Evolutionary conservation across 2,113 vertebrate species (phyloP), one percentile per base, ranked within the genome.

Genomic region (Microtus ochrogaster): DNA sequence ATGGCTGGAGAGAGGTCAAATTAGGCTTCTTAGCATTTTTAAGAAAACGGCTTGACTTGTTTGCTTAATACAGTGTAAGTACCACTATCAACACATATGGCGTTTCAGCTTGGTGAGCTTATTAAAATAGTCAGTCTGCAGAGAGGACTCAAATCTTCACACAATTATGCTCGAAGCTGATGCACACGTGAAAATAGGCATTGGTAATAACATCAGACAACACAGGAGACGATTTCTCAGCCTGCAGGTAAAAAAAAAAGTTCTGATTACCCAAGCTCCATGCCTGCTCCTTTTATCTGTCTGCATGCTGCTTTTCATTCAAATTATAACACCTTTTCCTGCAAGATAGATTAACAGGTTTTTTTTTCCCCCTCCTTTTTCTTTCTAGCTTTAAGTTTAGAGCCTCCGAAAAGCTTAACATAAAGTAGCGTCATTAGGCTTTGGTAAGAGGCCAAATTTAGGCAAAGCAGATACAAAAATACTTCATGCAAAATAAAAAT

Each of bases 371-470:
- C 14, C 19, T 19, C 33, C 30, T 30, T 36, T 68, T 66, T 30
- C 2, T 14, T 52, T 76, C 96, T 77, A 97, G 90, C 96, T 24
- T 26, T 98, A 98, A 98, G 76, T 91, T 97, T 96, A 97, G 92
- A 97, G 98, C 44, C 76, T 97, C 97, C 49, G 12, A 97, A 96
- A 98, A 98, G 97, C 97, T 98, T 97, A 98, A 97, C 94, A 97
- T 97, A 96, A 96, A 97, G 76, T 96, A 95, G 72, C 94, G 22
- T 97, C 95, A 97, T 98, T 98, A 97, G 95, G 49, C 72, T 97
- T 97, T 98, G 96, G 96, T 96, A 98, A 97, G 92, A 96, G 94
- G 97, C 95, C 95, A 98, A 97, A 96, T 97, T 97, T 97, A 96
- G 96, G 95, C 97, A 97, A 97, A 97, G 90, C 83, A 97, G 87